Evolutionary conservation across 1,140 invertebrate species (phyloP).

Genomic region (Globodera rostochiensis): DNA sequence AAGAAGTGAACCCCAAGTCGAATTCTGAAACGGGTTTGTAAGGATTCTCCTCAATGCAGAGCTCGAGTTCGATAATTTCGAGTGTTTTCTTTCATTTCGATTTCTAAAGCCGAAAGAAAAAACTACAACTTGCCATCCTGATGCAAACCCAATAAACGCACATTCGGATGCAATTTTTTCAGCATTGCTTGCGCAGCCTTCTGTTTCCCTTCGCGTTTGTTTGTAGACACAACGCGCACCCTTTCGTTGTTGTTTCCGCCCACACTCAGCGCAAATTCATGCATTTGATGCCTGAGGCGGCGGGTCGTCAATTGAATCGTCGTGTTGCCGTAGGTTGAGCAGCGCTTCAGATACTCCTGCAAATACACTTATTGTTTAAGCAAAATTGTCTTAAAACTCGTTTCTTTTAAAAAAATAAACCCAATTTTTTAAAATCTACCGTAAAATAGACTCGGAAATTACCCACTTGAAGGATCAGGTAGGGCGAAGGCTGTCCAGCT

Average conservation of each 20-base stretch:
- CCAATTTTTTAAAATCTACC: neutral
- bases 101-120: too few species aligned
- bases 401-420: conserved; percentile 15
- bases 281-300: conserved; percentile 84
- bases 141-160: conserved; percentile 35
- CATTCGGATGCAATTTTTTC: conserved; percentile 79
- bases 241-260: conserved; percentile 77
- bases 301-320: conserved; percentile 85
- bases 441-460: too few species aligned
- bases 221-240: conserved; percentile 76
- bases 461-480: conserved; percentile 22
- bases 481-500: conserved; percentile 26
- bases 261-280: conserved; percentile 90
- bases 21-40: conserved; percentile 73
- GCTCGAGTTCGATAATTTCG: too few species aligned
- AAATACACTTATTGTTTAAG: conserved; percentile 4
- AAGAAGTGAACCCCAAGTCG: conserved; percentile 89
- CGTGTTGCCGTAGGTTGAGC: conserved; percentile 85
- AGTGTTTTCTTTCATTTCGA: too few species aligned
- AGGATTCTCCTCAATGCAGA: neutral
- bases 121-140: neutral
- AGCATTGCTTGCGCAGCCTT: conserved; percentile 90
- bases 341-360: conserved; percentile 68
- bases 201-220: conserved; percentile 96
- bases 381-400: neutral